A percentile compares a stretch with the other conserved stretches of the same genome.
phyloP scores from a whole-genome alignment of 1,140 invertebrate species.

The Euwallacea similis region DNA sequence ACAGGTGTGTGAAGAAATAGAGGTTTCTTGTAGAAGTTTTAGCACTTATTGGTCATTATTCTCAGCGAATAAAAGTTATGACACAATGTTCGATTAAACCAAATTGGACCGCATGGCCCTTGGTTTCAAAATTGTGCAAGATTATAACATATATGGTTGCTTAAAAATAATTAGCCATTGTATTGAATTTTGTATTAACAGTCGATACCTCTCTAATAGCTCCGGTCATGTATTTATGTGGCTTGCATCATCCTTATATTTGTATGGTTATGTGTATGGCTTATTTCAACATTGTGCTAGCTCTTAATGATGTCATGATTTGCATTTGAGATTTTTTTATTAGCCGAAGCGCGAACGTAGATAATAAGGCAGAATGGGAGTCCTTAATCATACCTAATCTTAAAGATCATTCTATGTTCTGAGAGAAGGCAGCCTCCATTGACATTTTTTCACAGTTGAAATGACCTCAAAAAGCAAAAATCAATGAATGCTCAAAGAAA shows the following conservation, averaged over 20 bases:
- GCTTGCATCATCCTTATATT: constrained; percentile 26
- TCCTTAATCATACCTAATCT: too few species aligned
- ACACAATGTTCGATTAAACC: neutral
- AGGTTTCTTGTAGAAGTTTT: constrained; percentile 2
- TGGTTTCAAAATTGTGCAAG: neutral
- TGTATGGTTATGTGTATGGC: constrained; percentile 15
- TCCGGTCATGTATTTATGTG: constrained; percentile 9
- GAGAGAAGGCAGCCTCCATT: too few species aligned
- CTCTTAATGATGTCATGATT: constrained; percentile 17
- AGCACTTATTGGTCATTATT: too few species aligned
- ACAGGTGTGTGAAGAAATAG: constrained; percentile 24
- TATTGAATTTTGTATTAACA: constrained; percentile 1
- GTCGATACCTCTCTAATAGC: constrained; percentile 10
- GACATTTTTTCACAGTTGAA: too few species aligned
- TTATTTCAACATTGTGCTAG: constrained; percentile 21
- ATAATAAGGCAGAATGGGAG: too few species aligned
- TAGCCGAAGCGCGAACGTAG: too few species aligned
- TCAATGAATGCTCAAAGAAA: too few species aligned
- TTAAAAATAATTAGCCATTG: neutral
- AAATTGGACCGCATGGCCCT: neutral
- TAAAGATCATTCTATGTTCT: too few species aligned
- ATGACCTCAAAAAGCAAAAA: too few species aligned
- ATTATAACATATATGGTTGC: neutral
- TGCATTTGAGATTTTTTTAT: neutral
- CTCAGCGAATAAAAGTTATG: too few species aligned